Evolutionary conservation across 2,888 invertebrate genomes (phyloP).

Genomic region (Dicranocentrus wangi): DNA sequence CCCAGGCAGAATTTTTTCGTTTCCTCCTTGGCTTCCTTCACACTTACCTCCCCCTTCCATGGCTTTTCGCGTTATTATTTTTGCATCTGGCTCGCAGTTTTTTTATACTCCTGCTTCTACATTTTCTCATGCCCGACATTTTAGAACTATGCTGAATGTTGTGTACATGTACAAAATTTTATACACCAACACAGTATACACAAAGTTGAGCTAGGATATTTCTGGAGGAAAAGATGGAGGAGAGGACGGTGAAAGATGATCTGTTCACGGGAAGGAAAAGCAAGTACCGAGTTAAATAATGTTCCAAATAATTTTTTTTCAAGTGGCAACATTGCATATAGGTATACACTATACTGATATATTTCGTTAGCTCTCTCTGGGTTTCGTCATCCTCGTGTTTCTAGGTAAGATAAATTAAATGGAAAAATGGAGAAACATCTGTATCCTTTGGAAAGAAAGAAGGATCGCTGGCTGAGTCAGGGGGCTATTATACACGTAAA

Average conservation of each 20-base stretch:
- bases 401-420: constrained; percentile 50
- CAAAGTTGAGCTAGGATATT: constrained; percentile 45
- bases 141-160: constrained; percentile 13
- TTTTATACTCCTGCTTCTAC: constrained; percentile 32
- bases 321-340: background rate
- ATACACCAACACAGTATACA: too few relatives aligned
- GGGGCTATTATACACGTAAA: background rate
- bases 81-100: constrained; percentile 65
- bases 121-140: constrained; percentile 47
- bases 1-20: constrained; percentile 61
- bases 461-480: constrained; percentile 24
- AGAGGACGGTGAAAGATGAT: constrained; percentile 62
- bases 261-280: constrained; percentile 47
- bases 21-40: constrained; percentile 59
- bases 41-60: constrained; percentile 52
- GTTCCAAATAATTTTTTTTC: constrained; percentile 43
- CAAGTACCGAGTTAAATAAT: constrained; percentile 34
- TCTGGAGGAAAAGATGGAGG: constrained; percentile 60
- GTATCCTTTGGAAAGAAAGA: constrained; percentile 38
- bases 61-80: constrained; percentile 54
- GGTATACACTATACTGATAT: background rate
- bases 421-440: constrained; percentile 63
- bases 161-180: constrained; percentile 3
- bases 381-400: constrained; percentile 29
- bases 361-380: constrained; percentile 31